Conservation (phyloP, 2,888 invertebrate species). For the Diaperis boleti region DNA sequence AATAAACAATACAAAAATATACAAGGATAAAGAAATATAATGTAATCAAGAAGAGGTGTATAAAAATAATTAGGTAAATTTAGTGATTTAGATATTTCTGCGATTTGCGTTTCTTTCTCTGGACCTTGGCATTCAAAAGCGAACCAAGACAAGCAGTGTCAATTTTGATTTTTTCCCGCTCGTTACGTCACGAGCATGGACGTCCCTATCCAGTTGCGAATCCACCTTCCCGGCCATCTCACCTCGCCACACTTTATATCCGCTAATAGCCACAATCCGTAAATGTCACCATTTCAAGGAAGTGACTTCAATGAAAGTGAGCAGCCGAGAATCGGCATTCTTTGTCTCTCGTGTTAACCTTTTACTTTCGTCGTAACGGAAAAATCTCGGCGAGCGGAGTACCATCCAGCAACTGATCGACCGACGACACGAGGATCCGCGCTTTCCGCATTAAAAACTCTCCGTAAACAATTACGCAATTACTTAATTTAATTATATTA, state of each 20-base stretch:
- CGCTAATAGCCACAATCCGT: not conserved
- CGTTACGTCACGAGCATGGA: no score
- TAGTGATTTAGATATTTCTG: no score
- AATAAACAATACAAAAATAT: no score
- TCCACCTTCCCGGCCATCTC: not conserved
- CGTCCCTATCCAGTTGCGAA: not conserved
- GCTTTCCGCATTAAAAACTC: not conserved
- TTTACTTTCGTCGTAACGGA: constrained; percentile 1
- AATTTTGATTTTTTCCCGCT: no score
- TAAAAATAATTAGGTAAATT: no score
- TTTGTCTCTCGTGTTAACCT: not conserved
- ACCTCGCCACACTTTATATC: not conserved
- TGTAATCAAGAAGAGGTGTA: no score
- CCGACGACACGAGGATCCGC: constrained; percentile 2
- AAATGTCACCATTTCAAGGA: not conserved
- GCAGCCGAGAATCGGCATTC: not conserved
- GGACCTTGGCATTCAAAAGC: no score
- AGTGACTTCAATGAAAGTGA: not conserved
- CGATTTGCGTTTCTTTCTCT: no score
- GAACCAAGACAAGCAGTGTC: no score
- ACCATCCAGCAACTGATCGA: not conserved
- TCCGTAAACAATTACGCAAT: constrained; percentile 2
- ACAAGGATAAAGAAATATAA: no score
- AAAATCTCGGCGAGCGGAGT: not conserved
- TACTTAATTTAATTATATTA: constrained; percentile 1